Evolutionary conservation across 2,113 vertebrate genomes (phyloP), one percentile per base, ranked within the genome.

Genomic region (Chaenogobius annularis): DNA sequence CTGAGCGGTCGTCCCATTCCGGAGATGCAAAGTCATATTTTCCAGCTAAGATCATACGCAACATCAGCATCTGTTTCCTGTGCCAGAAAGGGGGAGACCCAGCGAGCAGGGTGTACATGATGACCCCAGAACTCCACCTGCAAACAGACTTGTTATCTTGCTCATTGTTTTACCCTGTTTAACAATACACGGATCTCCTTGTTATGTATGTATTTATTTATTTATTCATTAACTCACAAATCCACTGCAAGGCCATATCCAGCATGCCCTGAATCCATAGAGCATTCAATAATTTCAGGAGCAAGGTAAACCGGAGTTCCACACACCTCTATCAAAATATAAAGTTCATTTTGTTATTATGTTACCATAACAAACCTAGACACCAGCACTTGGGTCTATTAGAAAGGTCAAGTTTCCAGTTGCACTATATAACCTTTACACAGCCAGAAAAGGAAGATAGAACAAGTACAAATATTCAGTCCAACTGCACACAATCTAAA

Each of bases 41-140:
- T 58, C 97, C 97, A 0, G 92, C 92, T 91, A 98, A 93, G 80
- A 99, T 98, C 97, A 97, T 96, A 23, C 97, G 91, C 81, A 99
- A 91, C 98, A 99, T 99, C 89, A 98, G 87, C 95, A 96, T 97
- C 94, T 99, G 98, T 78, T 99, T 99, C 74, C 97, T 93, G 93
- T 99, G 98, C 97, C 97, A 99, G 93, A 99, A 98, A 0, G 98
- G 98, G 0, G 98, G 98, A 0, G 98, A 98, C 59, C 98, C 98
- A 0, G 97, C 97, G 67, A 99, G 93, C 73, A 99, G 86, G 0
- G 98, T 99, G 91, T 97, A 99, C 97, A 99, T 96, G 91, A 99
- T 97, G 69, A 98, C 98, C 0, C 97, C 97, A 0, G 95, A 94
- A 83, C 97, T 99, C 98, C 98, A 99, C 92, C 97, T 99, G 92